A percentile compares a stretch with the other conserved stretches of the same genome.
Conservation (phyloP, 92 coral and sea anemone genomes). For the Actinernus sp. region DNA sequence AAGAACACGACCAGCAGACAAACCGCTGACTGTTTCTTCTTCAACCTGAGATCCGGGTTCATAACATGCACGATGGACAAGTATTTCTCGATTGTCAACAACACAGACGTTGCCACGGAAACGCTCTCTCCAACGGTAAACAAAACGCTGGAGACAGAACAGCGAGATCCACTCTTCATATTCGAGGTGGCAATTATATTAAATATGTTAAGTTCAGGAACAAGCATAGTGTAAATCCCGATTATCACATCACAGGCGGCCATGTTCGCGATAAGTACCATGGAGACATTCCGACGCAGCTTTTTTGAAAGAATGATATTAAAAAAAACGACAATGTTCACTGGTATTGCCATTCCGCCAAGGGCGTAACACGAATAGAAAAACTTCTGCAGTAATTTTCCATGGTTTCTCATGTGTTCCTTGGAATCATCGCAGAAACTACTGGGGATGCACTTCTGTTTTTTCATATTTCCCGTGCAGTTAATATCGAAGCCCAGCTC, state of each 20-base stretch:
- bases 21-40: constrained; percentile 6
- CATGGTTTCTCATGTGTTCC: neutral
- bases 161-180: neutral
- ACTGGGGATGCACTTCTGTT: neutral
- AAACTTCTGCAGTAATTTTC: neutral
- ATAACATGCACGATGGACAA: constrained; percentile 21
- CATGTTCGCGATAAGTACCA: constrained; percentile 26
- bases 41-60: constrained; percentile 24
- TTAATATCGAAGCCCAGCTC: neutral
- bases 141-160: constrained; percentile 8
- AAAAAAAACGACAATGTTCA: constrained; percentile 8
- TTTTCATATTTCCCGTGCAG: neutral
- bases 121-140: constrained; percentile 32
- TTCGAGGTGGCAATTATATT: too few species aligned
- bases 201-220: neutral
- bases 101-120: constrained; percentile 17
- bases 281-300: constrained; percentile 22
- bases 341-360: constrained; percentile 1
- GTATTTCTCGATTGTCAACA: constrained; percentile 29
- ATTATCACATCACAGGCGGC: constrained; percentile 31
- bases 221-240: constrained; percentile 20
- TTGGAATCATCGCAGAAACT: too few species aligned
- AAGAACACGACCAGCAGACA: constrained; percentile 1
- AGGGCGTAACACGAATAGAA: constrained; percentile 4
- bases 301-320: constrained; percentile 8